Conservation (phyloP, 2,113 vertebrate species). For the Plectropomus leopardus region DNA sequence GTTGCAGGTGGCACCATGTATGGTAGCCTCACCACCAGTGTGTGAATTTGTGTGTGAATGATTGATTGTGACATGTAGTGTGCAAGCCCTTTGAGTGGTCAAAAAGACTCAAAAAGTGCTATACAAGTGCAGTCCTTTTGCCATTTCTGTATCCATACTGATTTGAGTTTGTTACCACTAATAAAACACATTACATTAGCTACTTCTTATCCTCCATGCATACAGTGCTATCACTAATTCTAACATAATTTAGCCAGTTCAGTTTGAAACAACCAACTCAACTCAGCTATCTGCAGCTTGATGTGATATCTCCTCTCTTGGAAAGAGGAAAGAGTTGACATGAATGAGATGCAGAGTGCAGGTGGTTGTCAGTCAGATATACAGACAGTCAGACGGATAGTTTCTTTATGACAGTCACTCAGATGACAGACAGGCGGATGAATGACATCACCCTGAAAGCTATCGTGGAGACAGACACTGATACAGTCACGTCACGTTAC, state of each 20-base stretch:
- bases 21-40: too few relatives aligned
- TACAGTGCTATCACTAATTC: not conserved
- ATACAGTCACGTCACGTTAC: slow-evolving; percentile 61
- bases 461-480: slow-evolving; percentile 56
- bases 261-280: not conserved
- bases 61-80: too few relatives aligned
- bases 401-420: slow-evolving; percentile 60
- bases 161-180: too few relatives aligned
- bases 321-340: slow-evolving; percentile 2
- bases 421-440: slow-evolving; percentile 52
- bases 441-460: slow-evolving; percentile 77
- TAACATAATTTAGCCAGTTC: not conserved
- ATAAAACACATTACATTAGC: too few relatives aligned
- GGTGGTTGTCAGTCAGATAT: slow-evolving; percentile 27
- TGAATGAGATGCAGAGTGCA: slow-evolving; percentile 27
- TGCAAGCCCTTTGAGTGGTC: too few relatives aligned
- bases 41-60: too few relatives aligned
- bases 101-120: too few relatives aligned
- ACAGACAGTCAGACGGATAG: slow-evolving; percentile 34
- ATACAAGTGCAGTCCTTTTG: too few relatives aligned
- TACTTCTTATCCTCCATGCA: not conserved
- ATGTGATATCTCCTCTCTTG: slow-evolving; percentile 10
- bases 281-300: not conserved
- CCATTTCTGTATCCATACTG: too few relatives aligned
- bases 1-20: too few relatives aligned